Base-by-base conservation (phyloP, 2,113 vertebrate genomes). In the Garra rufa region DNA sequence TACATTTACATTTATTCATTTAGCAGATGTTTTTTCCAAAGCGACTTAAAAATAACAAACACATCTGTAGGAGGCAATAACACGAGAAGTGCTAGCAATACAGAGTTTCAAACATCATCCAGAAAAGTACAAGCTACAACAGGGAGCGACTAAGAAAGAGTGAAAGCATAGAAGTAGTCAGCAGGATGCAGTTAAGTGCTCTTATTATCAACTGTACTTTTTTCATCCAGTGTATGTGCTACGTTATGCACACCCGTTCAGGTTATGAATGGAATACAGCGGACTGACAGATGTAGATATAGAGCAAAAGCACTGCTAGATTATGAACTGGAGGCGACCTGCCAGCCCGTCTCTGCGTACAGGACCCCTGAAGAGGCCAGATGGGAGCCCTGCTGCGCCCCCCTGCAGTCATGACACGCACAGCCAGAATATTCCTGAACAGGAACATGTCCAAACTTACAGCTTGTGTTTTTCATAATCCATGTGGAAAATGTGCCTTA, bases 381-480 rank as follows among this genome's bases (percentile, higher is more conserved):
- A 79, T 84, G 63, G 63, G 83, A 67, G 21, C 75, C 34, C 3
- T 4, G 48, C 83, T 77, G 61, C 13, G 73, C 7, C 26, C 74
- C n/a, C 82, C 46, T 55, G 74, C 17, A 21, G 83, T 77, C 61
- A 67, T 43, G 48, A 77, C 74, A 76, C 19, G 46, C 24, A 52
- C 73, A 9, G 21, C 10, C 70, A 61, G 17, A 6, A 61, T 61
- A 83, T 34, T 59, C 41, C 26, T 46, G 24, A 3, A 15, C 44
- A 71, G 24, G 70, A 21, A 70, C 30, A 82, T 21, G 30, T 30
- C 6, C 82, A 61, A 6, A 46, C 19, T 17, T 44, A 17, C 38
- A 74, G 26, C 73, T 52, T 52, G 3, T 43, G 69, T 6, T 15
- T 73, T 46, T 46, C n/a, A 46, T n/a, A 73, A 4, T 63, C 59